Base-by-base conservation (phyloP, 2,888 invertebrate genomes). In the Idaea biselata region DNA sequence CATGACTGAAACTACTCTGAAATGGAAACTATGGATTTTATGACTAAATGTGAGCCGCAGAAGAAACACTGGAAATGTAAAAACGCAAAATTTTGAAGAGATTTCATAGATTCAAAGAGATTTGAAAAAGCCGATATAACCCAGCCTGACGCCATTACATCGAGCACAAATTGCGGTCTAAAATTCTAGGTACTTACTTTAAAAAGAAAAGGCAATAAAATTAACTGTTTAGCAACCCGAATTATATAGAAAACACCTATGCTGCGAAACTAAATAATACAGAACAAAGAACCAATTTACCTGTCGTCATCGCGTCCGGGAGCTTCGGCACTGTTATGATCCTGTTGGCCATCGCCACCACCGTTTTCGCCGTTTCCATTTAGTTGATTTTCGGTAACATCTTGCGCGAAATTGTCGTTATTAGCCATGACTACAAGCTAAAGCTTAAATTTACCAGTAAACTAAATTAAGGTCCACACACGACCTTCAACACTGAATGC, bases 221-320 rank as follows among this genome's bases (percentile, higher is more conserved):
- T 65, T 67, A 60, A 62, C 65, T 66, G 68, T 67, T 61, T 56
- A 14, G 56, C 56, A 56, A 56, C 0, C 56, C 56, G 56, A 56
- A 18, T 56, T 56, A 73, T 61, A 68, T 17, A 56, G 17, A 17
- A 56, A 55, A 17, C 17, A 16, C 55, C 8, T 55, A 56, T 58
- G 61, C 63, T 68, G 63, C 65, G 55, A 64, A 60, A 70, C 60
- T 44, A 44, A 44, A 44, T 44, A 44, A 62, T 65, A 25, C 18
- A 68, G 63, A 66, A 25, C 18, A 68, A 60, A 61, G 58, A 55
- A 68, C 18, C 59, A 31, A 62, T 63, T 67, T 95, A 96, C 96
- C 95, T 95, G 94, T 96, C 96, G 90, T 96, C 96, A 93, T 96
- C 96, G 83, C 96, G 95, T 82, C 95, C 95, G 66, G 96, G 94